These are phyloP conservation scores for Axis porcinus DNA, from an alignment of 2,113 vertebrate species.

Conservation along the genomic window DNA sequence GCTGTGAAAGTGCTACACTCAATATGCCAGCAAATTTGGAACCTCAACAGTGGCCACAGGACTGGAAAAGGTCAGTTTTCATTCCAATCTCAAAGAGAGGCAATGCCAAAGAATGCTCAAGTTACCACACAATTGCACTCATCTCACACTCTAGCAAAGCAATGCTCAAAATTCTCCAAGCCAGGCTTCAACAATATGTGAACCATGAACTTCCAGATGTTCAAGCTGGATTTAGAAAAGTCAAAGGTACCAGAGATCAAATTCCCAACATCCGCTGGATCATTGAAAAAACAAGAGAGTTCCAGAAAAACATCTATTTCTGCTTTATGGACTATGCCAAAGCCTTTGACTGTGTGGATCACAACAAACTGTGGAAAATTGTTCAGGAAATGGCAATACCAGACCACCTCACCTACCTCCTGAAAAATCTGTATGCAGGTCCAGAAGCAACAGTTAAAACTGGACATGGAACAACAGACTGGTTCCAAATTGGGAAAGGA, in stretches of 20 bases:
- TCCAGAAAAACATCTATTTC: neutral
- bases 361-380: neutral
- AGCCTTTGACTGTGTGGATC: neutral
- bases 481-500: neutral
- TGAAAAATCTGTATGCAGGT: neutral
- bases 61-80: neutral
- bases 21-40: neutral
- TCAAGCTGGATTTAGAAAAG: neutral
- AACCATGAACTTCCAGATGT: neutral
- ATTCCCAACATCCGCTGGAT: neutral
- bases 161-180: neutral
- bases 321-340: neutral
- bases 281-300: neutral
- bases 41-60: neutral
- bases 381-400: neutral
- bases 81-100: neutral
- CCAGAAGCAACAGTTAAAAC: neutral
- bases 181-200: neutral
- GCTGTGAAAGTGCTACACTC: neutral
- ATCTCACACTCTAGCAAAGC: neutral
- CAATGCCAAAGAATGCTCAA: neutral
- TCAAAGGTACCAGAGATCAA: neutral
- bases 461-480: neutral
- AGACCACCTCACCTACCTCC: neutral
- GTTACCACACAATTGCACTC: neutral